These are phyloP conservation scores for Saxidomus purpurata DNA, from an alignment of 1,140 invertebrate genomes.

Conservation along the genomic window DNA sequence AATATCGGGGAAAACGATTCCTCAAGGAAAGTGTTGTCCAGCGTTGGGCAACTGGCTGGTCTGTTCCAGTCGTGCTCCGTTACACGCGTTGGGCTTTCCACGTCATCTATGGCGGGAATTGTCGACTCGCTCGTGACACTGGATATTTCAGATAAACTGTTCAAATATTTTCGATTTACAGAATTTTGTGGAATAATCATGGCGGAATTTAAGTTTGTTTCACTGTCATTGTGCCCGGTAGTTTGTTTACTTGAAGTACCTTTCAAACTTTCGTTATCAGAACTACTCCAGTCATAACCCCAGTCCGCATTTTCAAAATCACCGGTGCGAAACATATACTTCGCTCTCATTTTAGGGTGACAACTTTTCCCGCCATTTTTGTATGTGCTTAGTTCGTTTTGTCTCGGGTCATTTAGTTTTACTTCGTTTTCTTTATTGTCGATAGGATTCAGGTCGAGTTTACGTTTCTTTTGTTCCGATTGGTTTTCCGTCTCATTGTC, in stretches of 20 bases:
- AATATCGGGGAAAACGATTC: neutral
- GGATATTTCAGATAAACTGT: conserved; percentile 30
- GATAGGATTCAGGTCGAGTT: neutral
- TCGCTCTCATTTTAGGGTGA: conserved; percentile 66
- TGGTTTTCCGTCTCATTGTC: conserved; percentile 22
- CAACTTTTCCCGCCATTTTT: conserved; percentile 67
- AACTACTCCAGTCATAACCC: conserved; percentile 64
- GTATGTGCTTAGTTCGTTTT: neutral
- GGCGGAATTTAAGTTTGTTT: neutral
- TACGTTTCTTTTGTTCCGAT: conserved; percentile 55
- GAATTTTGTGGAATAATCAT: neutral
- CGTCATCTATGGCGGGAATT: conserved; percentile 23
- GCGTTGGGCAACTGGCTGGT: neutral
- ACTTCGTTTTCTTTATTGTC: conserved; percentile 41
- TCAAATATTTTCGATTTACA: neutral
- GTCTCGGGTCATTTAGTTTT: neutral
- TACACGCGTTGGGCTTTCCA: neutral
- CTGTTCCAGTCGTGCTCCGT: neutral
- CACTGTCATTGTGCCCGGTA: neutral
- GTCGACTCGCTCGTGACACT: conserved; percentile 25
- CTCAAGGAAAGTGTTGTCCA: neutral
- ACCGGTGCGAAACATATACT: conserved; percentile 62
- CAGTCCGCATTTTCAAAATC: conserved; percentile 55
- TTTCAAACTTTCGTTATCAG: conserved; percentile 59
- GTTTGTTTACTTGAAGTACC: neutral